Evolutionary conservation across 2,797 vertebrate genomes (phyloP), one percentile per base, ranked within the genome.

Genomic region (Atherinosoma microstoma): DNA sequence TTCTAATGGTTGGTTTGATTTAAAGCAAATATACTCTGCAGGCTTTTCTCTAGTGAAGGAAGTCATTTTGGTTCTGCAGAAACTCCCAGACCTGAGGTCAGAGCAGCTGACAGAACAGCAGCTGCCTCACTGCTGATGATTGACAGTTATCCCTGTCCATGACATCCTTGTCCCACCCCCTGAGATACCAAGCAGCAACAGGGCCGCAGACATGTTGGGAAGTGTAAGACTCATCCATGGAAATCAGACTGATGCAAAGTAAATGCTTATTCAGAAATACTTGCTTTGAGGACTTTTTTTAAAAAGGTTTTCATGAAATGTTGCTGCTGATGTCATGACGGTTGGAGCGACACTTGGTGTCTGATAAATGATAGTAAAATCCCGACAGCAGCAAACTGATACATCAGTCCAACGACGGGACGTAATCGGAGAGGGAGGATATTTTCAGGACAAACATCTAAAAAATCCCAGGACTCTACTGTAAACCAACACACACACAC

Each of bases 391-490:
- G 73, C 47, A 45, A 82, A 74, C 64, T 40, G 70, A 73, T 64
- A 1, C 54, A 4, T 47, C 59, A 12, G 13, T 64, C 5, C 7
- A 29, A 57, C 61, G 47, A 24, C 62, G 63, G 76, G 36, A 59
- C 2, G 54, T 71, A 65, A 78, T 24, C 40, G 29, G 79, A 85
- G 83, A 77, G 27, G 54, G 57, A 40, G 68, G 78, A 40, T 62
- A 70, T 74, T 82, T 66, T 68, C 58, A 35, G 75, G 62, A 65
- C 2, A 6, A 47, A 60, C 82, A 78, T 86, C 82, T 60, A 75
- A 81, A 83, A 82, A 83, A 86, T 89, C 62, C 62, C 3, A 72
- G 71, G 47, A 73, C 62, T 69, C 18, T 65, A 64, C 67, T 76
- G 64, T 76, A 77, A 59, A 18, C 36, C 15, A 27, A 15, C 38